These are phyloP conservation scores for Galendromus occidentalis DNA, from an alignment of 1,140 invertebrate genomes.

Conservation along the genomic window DNA sequence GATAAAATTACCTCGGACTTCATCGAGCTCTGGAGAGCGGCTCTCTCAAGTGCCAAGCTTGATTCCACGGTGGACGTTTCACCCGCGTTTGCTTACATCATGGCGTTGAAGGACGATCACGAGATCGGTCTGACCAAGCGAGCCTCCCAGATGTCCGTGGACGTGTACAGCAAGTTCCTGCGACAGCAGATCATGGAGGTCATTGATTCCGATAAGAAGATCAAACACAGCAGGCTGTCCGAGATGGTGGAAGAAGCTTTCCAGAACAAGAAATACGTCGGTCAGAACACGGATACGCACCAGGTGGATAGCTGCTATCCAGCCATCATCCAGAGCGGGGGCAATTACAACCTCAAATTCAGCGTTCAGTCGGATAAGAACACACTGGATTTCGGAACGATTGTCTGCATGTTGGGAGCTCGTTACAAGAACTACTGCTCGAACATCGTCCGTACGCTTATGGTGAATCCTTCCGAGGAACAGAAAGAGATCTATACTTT, in stretches of 20 bases:
- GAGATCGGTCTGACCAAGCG: slow-evolving; percentile 84
- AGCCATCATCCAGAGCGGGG: slow-evolving; percentile 93
- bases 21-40: slow-evolving; percentile 66
- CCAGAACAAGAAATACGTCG: slow-evolving; percentile 80
- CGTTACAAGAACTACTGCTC: slow-evolving; percentile 96
- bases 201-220: slow-evolving; percentile 84
- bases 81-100: slow-evolving; percentile 56
- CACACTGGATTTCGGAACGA: slow-evolving; percentile 79
- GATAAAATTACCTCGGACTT: slow-evolving; percentile 84
- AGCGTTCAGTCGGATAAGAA: slow-evolving; percentile 77
- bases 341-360: slow-evolving; percentile 90
- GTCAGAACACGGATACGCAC: slow-evolving; percentile 52
- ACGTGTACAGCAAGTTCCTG: slow-evolving; percentile 87
- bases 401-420: slow-evolving; percentile 79
- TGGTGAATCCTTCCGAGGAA: slow-evolving; percentile 73
- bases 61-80: slow-evolving; percentile 69
- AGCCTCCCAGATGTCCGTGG: slow-evolving; percentile 73
- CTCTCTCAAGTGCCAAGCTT: slow-evolving; percentile 51
- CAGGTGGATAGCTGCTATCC: slow-evolving; percentile 94
- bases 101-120: slow-evolving; percentile 82
- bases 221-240: slow-evolving; percentile 72
- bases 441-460: slow-evolving; percentile 87
- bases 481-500: slow-evolving; percentile 77
- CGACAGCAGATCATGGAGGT: slow-evolving; percentile 97
- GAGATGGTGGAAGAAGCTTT: slow-evolving; percentile 81